Conservation (phyloP, 92 coral and sea anemone genomes). For the Micromussa lordhowensis region DNA sequence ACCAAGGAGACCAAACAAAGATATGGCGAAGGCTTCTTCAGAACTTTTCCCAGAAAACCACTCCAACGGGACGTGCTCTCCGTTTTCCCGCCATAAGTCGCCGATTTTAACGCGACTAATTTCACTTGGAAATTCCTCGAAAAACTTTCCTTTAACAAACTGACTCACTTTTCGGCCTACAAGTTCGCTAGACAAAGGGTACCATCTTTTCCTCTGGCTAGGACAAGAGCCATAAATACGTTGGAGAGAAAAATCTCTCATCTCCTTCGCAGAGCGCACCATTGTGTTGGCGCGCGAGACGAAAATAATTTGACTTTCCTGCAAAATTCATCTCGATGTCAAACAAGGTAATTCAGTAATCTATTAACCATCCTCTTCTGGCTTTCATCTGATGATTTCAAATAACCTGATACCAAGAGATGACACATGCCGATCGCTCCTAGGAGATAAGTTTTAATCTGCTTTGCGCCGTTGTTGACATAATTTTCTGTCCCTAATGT, state of each 20-base stretch:
- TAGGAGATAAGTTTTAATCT: neutral
- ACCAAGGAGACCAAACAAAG: conserved; percentile 19
- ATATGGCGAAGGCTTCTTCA: neutral
- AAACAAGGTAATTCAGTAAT: conserved; percentile 11
- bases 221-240: conserved; percentile 32
- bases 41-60: conserved; percentile 6
- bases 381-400: neutral
- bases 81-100: conserved; percentile 46
- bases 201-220: conserved; percentile 34
- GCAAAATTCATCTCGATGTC: conserved; percentile 19
- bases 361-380: conserved; percentile 4
- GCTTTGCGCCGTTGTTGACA: conserved; percentile 15
- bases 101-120: conserved; percentile 33
- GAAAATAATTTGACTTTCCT: conserved; percentile 13
- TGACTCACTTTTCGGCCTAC: conserved; percentile 34
- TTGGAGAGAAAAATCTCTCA: conserved; percentile 22
- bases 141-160: conserved; percentile 46
- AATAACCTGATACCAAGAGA: conserved; percentile 1
- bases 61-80: conserved; percentile 40
- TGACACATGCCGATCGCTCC: neutral
- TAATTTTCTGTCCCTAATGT: neutral
- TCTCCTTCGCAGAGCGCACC: conserved; percentile 13
- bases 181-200: conserved; percentile 16
- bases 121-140: conserved; percentile 31
- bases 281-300: conserved; percentile 9